phyloP scores from a whole-genome alignment of 2,797 vertebrate species.

The Sitta carolinensis region DNA sequence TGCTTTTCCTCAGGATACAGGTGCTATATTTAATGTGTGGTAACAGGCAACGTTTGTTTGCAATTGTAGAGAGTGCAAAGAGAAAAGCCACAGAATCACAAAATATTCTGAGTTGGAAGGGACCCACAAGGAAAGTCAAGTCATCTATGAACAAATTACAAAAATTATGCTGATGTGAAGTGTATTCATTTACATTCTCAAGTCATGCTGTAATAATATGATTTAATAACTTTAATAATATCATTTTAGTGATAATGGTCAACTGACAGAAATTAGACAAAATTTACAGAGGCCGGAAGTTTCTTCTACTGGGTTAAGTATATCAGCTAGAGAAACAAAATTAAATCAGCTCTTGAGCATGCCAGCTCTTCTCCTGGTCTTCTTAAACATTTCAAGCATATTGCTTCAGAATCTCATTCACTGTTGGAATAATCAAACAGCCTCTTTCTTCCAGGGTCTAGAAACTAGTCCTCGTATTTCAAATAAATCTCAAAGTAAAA shows the following conservation, averaged over 20 bases:
- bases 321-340: not conserved
- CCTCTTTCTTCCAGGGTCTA: not conserved
- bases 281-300: not conserved
- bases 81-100: not conserved
- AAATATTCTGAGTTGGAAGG: not conserved
- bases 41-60: not conserved
- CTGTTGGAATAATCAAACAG: not conserved
- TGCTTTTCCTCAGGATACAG: not conserved
- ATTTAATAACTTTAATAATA: not conserved
- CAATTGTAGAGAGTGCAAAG: not conserved
- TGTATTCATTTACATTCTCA: not conserved
- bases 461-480: not conserved
- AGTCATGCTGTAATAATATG: not conserved
- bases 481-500: not conserved
- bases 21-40: not conserved
- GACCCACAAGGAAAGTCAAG: not conserved
- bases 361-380: not conserved
- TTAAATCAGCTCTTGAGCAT: not conserved
- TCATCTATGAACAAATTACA: not conserved
- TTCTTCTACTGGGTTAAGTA: not conserved
- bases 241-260: not conserved
- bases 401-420: not conserved
- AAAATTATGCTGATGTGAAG: not conserved
- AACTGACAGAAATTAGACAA: not conserved
- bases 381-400: not conserved